phyloP scores from a whole-genome alignment of 2,888 invertebrate species.

The Melanostoma mellinum region DNA sequence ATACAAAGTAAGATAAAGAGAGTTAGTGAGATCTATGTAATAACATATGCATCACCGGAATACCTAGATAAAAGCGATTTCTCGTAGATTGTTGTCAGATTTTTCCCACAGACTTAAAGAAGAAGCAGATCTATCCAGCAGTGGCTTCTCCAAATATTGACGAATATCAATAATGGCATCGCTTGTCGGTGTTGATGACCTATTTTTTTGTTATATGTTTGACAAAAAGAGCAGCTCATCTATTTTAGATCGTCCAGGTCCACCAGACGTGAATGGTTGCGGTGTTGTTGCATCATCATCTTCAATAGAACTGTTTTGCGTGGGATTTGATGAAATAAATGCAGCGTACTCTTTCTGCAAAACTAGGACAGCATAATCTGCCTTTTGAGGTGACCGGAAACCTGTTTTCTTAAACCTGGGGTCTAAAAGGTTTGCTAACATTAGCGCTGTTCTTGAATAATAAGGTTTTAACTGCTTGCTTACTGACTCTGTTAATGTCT shows the following conservation, averaged over 20 bases:
- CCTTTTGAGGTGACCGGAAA: background rate
- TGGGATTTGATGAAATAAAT: background rate
- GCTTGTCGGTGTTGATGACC: no score
- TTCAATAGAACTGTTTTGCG: constrained; percentile 1
- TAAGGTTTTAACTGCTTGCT: constrained; percentile 1
- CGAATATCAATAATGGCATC: no score
- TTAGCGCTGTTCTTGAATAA: background rate
- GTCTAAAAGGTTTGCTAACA: constrained; percentile 4
- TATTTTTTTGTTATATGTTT: background rate
- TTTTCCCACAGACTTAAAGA: no score
- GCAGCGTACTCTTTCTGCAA: constrained; percentile 15
- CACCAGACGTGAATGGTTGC: background rate
- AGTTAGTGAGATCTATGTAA: no score
- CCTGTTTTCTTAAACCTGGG: constrained; percentile 10
- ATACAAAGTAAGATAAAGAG: no score
- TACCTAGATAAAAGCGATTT: no score
- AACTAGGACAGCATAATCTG: constrained; percentile 9
- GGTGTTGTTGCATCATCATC: constrained; percentile 8
- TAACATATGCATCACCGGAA: no score
- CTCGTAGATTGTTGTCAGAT: no score
- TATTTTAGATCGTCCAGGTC: constrained; percentile 1
- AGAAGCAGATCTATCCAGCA: no score
- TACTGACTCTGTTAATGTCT: background rate
- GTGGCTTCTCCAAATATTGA: no score
- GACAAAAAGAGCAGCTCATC: constrained; percentile 6